phyloP scores from a whole-genome alignment of 1,140 invertebrate genomes.

The Drosophila novamexicana region DNA sequence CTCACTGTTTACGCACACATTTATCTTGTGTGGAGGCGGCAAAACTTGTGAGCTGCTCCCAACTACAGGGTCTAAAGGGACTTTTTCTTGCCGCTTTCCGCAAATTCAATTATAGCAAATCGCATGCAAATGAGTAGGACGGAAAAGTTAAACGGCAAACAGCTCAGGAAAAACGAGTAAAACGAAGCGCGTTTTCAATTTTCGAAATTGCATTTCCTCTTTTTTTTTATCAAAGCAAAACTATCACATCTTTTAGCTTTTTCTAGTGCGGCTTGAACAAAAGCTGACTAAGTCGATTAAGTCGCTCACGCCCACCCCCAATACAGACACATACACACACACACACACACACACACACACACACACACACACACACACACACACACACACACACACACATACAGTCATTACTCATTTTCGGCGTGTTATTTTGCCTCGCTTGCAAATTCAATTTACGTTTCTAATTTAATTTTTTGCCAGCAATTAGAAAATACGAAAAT shows the following conservation, averaged over 20 bases:
- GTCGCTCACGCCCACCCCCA: conserved; percentile 24
- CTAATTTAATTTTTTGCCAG: conserved; percentile 68
- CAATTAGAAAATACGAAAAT: conserved; percentile 73
- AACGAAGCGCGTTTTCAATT: conserved; percentile 63
- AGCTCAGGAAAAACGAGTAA: conserved; percentile 4
- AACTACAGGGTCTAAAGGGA: conserved; percentile 39
- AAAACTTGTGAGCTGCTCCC: conserved; percentile 59
- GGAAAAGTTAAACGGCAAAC: conserved; percentile 67
- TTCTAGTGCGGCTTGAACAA: conserved; percentile 40
- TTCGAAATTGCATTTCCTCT: conserved; percentile 66
- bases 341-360: background rate
- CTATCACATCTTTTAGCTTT: conserved; percentile 32
- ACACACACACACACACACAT: background rate
- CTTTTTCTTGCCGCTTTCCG: conserved; percentile 46
- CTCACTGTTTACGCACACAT: conserved; percentile 69
- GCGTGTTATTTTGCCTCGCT: conserved; percentile 65
- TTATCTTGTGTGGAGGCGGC: conserved; percentile 53
- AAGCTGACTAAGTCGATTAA: conserved; percentile 57
- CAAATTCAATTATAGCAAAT: conserved; percentile 79
- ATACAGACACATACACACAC: background rate
- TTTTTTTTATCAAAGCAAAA: conserved; percentile 13
- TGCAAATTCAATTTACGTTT: conserved; percentile 77
- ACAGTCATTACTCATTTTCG: conserved; percentile 69
- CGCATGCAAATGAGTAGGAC: conserved; percentile 70
- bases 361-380: conserved; percentile 20